These are phyloP conservation scores for Myotis yumanensis DNA, from an alignment of 2,113 vertebrate species.

Conservation along the genomic window DNA sequence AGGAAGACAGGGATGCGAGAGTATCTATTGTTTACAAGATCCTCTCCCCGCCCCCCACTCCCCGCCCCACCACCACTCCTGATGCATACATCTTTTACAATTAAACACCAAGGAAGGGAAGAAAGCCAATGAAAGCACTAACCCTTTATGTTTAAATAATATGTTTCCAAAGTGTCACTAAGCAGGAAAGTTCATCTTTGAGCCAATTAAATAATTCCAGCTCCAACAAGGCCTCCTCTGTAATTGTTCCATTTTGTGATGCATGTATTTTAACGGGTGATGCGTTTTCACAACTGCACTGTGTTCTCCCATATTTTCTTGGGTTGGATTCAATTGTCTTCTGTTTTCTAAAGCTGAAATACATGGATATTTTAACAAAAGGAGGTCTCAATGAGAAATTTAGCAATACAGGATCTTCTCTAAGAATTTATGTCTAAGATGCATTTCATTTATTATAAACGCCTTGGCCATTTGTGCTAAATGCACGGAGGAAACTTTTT, in stretches of 20 bases:
- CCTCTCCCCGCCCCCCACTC: neutral
- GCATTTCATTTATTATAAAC: conserved; percentile 70
- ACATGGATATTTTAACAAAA: conserved; percentile 64
- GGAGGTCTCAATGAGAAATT: conserved; percentile 69
- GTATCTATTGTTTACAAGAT: conserved; percentile 4
- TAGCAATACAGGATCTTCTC: conserved; percentile 58
- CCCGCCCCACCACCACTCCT: neutral
- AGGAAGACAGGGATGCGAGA: neutral
- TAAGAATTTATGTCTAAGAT: conserved; percentile 75
- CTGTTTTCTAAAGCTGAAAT: conserved; percentile 58
- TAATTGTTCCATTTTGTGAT: conserved; percentile 65
- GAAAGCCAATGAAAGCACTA: conserved; percentile 56
- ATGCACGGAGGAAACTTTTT: conserved; percentile 73
- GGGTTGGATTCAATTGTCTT: conserved; percentile 47
- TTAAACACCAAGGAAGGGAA: conserved; percentile 62
- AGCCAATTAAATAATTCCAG: conserved; percentile 78
- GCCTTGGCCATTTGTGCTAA: conserved; percentile 39
- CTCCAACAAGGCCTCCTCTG: conserved; percentile 47
- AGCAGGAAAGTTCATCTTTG: conserved; percentile 70
- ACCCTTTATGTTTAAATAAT: conserved; percentile 69
- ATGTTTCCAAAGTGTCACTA: conserved; percentile 64
- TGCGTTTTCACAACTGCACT: conserved; percentile 29
- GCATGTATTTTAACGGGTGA: conserved; percentile 19
- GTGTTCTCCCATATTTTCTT: conserved; percentile 54
- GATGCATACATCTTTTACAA: conserved; percentile 42